phyloP scores from a whole-genome alignment of 2,797 vertebrate genomes.

The Calcarius lapponicus region DNA sequence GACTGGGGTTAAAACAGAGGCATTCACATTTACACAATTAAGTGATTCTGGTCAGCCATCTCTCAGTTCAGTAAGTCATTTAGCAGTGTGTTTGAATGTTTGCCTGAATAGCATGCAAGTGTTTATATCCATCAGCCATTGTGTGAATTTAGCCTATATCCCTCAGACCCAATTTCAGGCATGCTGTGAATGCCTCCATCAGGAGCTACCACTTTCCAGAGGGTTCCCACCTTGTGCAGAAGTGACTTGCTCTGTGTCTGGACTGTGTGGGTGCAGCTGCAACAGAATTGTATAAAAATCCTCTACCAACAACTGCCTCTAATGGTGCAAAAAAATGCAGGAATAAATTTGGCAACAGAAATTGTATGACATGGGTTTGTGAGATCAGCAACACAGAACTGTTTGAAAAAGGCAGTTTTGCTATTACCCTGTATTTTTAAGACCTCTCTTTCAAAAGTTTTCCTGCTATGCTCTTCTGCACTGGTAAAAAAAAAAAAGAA shows the following conservation, averaged over 20 bases:
- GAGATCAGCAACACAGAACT: background rate
- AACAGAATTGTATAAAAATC: background rate
- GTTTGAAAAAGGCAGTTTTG: background rate
- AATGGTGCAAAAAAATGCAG: background rate
- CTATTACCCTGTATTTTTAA: background rate
- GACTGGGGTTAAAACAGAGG: background rate
- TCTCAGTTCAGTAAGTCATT: background rate
- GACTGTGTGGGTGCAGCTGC: background rate
- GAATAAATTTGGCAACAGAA: background rate
- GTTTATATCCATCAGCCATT: background rate
- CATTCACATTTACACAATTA: background rate
- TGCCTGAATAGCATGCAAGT: background rate
- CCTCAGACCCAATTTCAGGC: background rate
- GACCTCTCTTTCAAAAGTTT: background rate
- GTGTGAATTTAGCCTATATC: background rate
- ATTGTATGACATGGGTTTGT: background rate
- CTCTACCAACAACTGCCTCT: background rate
- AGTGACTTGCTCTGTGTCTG: background rate
- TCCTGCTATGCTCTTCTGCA: background rate
- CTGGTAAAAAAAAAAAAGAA: background rate
- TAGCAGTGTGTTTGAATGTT: background rate
- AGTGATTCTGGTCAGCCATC: background rate
- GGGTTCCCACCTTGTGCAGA: background rate
- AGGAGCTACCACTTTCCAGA: background rate
- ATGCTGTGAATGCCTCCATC: background rate